A percentile compares a stretch with the other conserved stretches of the same genome.
phyloP scores from a whole-genome alignment of 2,113 vertebrate species.

The Cisticola juncidis region DNA sequence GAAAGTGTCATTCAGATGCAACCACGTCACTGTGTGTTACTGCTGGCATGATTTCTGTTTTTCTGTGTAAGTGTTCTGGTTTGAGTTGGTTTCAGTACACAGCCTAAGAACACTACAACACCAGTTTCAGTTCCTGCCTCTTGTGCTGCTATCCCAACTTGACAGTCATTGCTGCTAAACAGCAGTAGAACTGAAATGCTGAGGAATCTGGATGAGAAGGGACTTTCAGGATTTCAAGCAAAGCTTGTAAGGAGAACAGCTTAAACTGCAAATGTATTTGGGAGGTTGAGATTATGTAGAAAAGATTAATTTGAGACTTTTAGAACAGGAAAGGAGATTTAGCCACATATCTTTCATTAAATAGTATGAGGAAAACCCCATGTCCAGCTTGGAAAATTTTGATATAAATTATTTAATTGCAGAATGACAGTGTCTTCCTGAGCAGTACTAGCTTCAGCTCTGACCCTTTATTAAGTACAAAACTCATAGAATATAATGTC shows the following conservation, averaged over 20 bases:
- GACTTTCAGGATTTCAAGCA: not conserved
- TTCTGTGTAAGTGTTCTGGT: not conserved
- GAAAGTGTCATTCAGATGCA: not conserved
- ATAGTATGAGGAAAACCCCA: not conserved
- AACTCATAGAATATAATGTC: not conserved
- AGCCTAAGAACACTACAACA: not conserved
- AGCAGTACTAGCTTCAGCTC: not conserved
- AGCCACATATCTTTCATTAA: not conserved
- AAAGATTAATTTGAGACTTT: not conserved
- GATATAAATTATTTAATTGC: not conserved
- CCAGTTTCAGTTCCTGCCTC: not conserved
- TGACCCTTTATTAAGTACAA: not conserved
- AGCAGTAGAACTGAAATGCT: not conserved
- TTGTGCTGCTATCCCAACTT: not conserved
- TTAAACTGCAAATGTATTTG: not conserved
- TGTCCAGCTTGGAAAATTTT: not conserved
- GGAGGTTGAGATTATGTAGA: not conserved
- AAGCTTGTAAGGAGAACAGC: not conserved
- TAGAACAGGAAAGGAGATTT: not conserved
- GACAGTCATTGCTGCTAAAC: not conserved
- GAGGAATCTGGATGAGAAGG: not conserved
- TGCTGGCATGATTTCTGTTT: not conserved
- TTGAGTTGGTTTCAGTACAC: not conserved
- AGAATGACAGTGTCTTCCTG: not conserved
- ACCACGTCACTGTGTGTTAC: accelerated